phyloP scores from a whole-genome alignment of 2,113 vertebrate genomes.

The Mesoclemmys tuberculata region DNA sequence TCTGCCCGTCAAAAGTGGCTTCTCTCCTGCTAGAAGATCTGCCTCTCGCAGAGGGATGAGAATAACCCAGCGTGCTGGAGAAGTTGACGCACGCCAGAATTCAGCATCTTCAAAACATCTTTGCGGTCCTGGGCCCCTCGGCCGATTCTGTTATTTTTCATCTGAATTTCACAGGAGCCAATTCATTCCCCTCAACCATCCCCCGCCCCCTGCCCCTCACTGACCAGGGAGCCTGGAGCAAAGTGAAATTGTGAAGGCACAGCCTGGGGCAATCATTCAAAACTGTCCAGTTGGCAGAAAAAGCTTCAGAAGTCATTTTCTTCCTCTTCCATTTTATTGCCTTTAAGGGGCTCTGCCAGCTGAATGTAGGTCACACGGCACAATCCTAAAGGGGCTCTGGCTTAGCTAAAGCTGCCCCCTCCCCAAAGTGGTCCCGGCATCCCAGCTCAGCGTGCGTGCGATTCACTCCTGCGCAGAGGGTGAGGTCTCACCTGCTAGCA shows the following conservation, averaged over 20 bases:
- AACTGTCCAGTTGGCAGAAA: not conserved
- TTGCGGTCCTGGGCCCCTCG: not conserved
- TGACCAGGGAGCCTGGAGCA: not conserved
- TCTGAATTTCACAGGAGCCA: not conserved
- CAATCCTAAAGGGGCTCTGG: not conserved
- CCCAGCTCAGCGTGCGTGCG: not conserved
- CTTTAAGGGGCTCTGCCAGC: not conserved
- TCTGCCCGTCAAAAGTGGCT: not conserved
- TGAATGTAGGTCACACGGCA: not conserved
- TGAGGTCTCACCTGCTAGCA: not conserved
- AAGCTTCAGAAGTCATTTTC: not conserved
- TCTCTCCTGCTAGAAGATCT: not conserved
- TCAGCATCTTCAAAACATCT: not conserved
- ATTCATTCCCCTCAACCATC: not conserved
- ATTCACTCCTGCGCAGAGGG: not conserved
- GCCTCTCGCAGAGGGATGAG: not conserved
- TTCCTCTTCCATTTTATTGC: not conserved
- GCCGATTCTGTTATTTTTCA: not conserved
- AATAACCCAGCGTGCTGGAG: not conserved
- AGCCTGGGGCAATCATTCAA: not conserved
- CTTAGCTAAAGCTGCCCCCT: not conserved
- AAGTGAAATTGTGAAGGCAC: not conserved
- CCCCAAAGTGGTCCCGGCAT: not conserved
- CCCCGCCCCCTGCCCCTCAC: accelerated
- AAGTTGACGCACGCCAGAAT: not conserved